Evolutionary conservation across 2,113 vertebrate species (phyloP).

Genomic region (Dicaeum eximium): DNA sequence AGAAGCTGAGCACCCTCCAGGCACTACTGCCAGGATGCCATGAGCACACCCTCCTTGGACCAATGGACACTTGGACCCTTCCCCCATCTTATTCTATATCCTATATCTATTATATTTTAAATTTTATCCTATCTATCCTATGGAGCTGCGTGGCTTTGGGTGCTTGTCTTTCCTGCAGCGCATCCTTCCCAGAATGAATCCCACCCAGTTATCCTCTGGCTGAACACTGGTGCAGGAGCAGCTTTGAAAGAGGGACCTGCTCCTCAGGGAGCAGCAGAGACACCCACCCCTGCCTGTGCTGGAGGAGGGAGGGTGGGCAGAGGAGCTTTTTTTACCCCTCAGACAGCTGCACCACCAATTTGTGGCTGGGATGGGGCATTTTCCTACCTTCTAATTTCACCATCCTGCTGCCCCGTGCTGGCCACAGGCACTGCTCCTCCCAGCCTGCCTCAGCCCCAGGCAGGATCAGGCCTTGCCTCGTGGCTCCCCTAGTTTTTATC

Average conservation of each 20-base stretch:
- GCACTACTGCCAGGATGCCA: not conserved
- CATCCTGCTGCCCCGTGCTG: not conserved
- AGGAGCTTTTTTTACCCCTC: constrained; percentile 45
- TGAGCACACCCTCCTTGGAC: not conserved
- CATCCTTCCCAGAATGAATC: not conserved
- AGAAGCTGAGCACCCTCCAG: not conserved
- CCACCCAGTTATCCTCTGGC: not conserved
- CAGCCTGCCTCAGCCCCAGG: not conserved
- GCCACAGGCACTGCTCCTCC: constrained; percentile 19
- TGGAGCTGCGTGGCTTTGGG: not conserved
- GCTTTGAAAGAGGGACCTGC: not conserved
- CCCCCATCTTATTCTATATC: fast-evolving
- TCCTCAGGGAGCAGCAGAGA: not conserved
- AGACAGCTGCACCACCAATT: constrained; percentile 20
- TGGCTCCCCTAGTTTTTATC: not conserved
- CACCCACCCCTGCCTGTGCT: fast-evolving
- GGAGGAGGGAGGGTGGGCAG: not conserved
- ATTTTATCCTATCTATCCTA: not conserved
- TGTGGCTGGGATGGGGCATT: not conserved
- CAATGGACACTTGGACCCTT: not conserved
- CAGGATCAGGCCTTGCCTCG: not conserved
- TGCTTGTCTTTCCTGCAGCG: not conserved
- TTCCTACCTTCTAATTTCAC: constrained; percentile 52
- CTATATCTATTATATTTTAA: not conserved
- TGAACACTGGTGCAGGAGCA: not conserved